Evolutionary conservation across 2,888 invertebrate genomes (phyloP).

Genomic region (Lottia scabra): DNA sequence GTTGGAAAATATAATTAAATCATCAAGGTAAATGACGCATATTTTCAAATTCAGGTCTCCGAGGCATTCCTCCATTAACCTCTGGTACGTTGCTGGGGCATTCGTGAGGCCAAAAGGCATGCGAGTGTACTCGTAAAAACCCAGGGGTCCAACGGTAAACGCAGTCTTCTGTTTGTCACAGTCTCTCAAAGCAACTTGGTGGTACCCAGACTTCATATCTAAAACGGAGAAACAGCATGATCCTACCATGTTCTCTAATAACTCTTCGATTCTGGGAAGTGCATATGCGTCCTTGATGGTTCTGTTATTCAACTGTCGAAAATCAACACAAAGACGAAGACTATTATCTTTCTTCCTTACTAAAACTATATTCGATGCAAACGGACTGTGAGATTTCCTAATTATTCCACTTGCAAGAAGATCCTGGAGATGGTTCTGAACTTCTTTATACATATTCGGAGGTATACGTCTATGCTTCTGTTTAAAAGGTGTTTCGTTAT

Average conservation of each 20-base stretch:
- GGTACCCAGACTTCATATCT: background rate
- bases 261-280: no score
- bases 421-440: background rate
- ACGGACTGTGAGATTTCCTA: background rate
- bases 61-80: slow-evolving; percentile 31
- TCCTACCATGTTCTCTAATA: no score
- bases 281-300: background rate
- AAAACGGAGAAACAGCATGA: background rate
- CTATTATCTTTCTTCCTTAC: background rate
- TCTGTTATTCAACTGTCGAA: background rate
- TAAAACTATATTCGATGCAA: background rate
- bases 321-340: background rate
- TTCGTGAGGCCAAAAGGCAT: slow-evolving; percentile 30
- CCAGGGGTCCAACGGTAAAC: slow-evolving; percentile 28
- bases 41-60: slow-evolving; percentile 22
- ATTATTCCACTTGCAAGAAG: background rate
- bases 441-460: background rate
- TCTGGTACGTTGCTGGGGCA: slow-evolving; percentile 25
- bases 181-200: background rate
- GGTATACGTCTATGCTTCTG: background rate
- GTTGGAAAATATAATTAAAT: slow-evolving; percentile 30
- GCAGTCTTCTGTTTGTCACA: slow-evolving; percentile 27
- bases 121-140: slow-evolving; percentile 27
- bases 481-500: background rate
- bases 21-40: slow-evolving; percentile 35